A percentile compares a stretch with the other conserved stretches of the same genome.
Evolutionary conservation across 2,888 invertebrate species (phyloP).

Genomic region (Acanthosepion lycidas): DNA sequence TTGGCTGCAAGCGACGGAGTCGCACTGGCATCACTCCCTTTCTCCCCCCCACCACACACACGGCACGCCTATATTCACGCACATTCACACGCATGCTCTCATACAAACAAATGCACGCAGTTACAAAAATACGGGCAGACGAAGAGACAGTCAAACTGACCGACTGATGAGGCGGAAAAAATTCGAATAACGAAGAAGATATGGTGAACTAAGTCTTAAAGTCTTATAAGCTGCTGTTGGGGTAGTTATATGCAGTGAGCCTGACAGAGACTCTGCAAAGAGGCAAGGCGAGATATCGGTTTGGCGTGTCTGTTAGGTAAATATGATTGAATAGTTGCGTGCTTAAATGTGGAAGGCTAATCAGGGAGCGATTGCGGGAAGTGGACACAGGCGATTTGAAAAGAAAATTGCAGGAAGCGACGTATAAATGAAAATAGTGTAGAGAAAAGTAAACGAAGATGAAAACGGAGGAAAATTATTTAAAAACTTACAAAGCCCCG

Average conservation of each 20-base stretch:
- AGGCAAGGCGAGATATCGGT: background rate
- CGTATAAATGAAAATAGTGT: no score
- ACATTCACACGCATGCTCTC: no score
- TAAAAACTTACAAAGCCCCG: no score
- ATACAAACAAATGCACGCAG: background rate
- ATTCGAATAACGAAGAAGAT: background rate
- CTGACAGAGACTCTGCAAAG: background rate
- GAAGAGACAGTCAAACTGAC: background rate
- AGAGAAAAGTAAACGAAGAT: no score
- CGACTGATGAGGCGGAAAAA: background rate
- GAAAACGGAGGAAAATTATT: no score
- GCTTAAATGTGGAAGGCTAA: background rate
- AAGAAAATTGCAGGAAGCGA: background rate
- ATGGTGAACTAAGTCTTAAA: background rate
- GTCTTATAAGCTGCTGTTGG: background rate
- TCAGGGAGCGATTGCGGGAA: background rate
- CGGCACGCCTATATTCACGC: background rate
- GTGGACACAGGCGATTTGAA: background rate
- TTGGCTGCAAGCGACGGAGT: conserved; percentile 1
- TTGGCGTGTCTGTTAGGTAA: background rate
- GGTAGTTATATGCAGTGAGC: background rate
- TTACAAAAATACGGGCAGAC: background rate
- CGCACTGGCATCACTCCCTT: background rate
- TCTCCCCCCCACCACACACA: background rate
- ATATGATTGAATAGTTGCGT: background rate